Percentiles rank a stretch among this genome's conserved stretches.
phyloP scores from a whole-genome alignment of 2,888 invertebrate genomes.

The Leuctra nigra region DNA sequence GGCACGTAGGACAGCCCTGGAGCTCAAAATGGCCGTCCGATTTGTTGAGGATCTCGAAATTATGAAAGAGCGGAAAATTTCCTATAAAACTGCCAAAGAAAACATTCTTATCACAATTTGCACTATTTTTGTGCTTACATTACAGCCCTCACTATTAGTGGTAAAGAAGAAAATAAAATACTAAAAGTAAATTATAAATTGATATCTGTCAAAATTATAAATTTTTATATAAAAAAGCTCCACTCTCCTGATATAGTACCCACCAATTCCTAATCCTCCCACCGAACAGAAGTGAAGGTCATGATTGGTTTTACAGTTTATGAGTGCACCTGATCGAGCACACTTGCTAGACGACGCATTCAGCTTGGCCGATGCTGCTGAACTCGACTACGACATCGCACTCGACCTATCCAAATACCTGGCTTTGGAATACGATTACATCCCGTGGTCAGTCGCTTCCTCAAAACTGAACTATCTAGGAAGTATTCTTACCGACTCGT shows the following conservation, averaged over 20 bases:
- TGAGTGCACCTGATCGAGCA: conserved; percentile 55
- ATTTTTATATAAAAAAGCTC: background rate
- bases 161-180: no score
- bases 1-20: no score
- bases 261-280: background rate
- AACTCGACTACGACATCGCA: conserved; percentile 58
- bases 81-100: no score
- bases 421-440: conserved; percentile 55
- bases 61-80: no score
- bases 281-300: background rate
- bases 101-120: no score
- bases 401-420: conserved; percentile 66
- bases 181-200: no score
- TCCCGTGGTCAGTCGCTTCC: conserved; percentile 70
- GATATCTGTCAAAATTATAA: background rate
- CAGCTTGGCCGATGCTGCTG: conserved; percentile 64
- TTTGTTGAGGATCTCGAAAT: no score
- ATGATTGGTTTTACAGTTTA: no score
- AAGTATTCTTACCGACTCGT: conserved; percentile 48
- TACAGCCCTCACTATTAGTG: no score
- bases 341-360: conserved; percentile 78
- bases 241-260: background rate
- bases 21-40: no score
- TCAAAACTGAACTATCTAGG: conserved; percentile 46
- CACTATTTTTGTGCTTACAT: no score